Base-by-base conservation (phyloP, 2,888 invertebrate species). In the Romanomermis culicivorax region DNA sequence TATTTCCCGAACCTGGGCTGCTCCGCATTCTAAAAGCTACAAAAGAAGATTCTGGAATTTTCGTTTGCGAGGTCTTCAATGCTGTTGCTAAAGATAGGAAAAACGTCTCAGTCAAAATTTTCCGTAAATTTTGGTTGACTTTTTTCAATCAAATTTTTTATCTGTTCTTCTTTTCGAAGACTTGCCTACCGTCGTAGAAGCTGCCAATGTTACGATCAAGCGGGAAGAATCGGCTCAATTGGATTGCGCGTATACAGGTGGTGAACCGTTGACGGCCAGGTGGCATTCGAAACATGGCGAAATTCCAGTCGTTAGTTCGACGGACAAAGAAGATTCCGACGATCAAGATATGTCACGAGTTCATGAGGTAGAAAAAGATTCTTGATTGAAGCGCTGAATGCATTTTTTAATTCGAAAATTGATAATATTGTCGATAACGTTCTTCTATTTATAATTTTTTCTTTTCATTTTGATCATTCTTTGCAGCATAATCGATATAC, bases 191-290 rank as follows among this genome's bases (percentile, higher is more conserved):
- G 26, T 17, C 23, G 20, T 11, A 14, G 14, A 17, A 14, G 20
- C 4, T 26, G 36, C 29, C n/a, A 59, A 59, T 26, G 52, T 55
- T 24, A 58, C 58, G 24, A 59, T 58, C 47, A 57, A 61, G 23
- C 58, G 58, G 29, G 60, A 59, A 2, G 60, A 62, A 25, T 53
- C 59, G 25, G 54, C 61, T 11, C 59, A 60, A 30, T 54, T 62
- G 25, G 49, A 58, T 1, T 63, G 63, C 50, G 36, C 53, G 20
- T 63, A 58, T 48, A 36, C 55, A 51, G 61, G 59, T 42, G 60
- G 61, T 30, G 63, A 61, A 20, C 42, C 58, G 20, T 14, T 52
- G 17, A 29, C 20, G 17, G 52, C 36, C 29, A n/a, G 17, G 17
- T 47, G 53, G 43, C 17, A 29, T 4, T 49, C 29, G 17, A 52